Evolutionary conservation across 1,140 invertebrate species (phyloP), one percentile per base, ranked within the genome.

Genomic region (Drosophila chauvacae): DNA sequence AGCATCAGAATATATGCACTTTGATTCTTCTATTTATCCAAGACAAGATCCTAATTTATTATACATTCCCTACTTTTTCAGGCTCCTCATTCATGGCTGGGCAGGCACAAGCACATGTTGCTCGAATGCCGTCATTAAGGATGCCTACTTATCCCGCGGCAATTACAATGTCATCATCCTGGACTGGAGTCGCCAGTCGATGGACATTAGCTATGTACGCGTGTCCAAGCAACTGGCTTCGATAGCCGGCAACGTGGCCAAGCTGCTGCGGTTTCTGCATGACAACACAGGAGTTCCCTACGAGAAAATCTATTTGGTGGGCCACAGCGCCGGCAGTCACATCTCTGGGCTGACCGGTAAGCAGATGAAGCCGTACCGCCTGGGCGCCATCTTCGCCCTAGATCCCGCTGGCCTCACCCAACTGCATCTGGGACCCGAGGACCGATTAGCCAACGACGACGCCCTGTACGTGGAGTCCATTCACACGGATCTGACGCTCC

Each of bases 391-490:
- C 70, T 50, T 82, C 91, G 94, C 93, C 20, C 73, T 95, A n/a
- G 94, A 95, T 91, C 94, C 94, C 13, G 94, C 94, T 4, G 81
- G 91, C 0, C 93, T 94, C 1, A 58, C 87, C 1, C 94, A 93
- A 66, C 58, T 90, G 2, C 18, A 62, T 0, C 64, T 83, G 71
- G 80, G 82, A 7, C 83, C 79, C 0, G 63, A 63, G 9, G 66
- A 92, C 0, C 88, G 95, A 35, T 90, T 96, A n/a, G 94, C 95
- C 58, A 87, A 92, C 11, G 91, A 77, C 3, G 96, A 97, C 85
- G 96, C 95, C 0, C 53, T 93, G 2, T 95, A 95, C 74, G 96
- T 97, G 1, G 95, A 96, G 87, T 94, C 96, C 0, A 95, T 97
- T 63, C 96, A 97, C 82, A 96, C 96, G 1, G 95, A 96, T 74